phyloP scores from a whole-genome alignment of 1,140 invertebrate species.

The Drosophila tani region DNA sequence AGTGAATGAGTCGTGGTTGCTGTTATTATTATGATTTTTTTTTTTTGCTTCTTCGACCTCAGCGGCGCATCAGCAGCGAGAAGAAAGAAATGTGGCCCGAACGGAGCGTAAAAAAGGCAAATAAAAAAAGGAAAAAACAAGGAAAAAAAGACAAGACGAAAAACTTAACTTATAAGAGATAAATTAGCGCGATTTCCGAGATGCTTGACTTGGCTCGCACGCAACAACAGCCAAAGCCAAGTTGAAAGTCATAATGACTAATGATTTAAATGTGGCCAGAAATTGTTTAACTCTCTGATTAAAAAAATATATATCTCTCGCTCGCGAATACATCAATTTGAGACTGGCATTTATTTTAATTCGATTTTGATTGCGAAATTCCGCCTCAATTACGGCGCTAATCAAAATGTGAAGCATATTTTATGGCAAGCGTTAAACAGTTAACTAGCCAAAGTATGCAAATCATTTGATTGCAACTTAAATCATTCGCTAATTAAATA shows the following conservation, averaged over 20 bases:
- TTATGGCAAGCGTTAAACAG: conserved; percentile 49
- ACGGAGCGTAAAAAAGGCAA: conserved; percentile 12
- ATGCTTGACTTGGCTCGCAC: conserved; percentile 45
- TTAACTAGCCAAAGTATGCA: conserved; percentile 49
- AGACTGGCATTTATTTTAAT: conserved; percentile 54
- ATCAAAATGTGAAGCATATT: conserved; percentile 55
- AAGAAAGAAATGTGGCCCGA: conserved; percentile 36
- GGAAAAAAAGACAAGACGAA: conserved; percentile 50
- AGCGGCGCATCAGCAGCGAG: conserved; percentile 29
- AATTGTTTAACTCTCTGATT: conserved; percentile 54
- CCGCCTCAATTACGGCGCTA: conserved; percentile 45
- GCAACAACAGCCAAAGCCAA: conserved; percentile 39
- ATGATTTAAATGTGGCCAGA: conserved; percentile 71
- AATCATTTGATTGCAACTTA: conserved; percentile 40
- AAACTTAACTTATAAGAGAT: conserved; percentile 67
- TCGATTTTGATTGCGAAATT: conserved; percentile 57
- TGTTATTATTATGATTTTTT: conserved; percentile 43
- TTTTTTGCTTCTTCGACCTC: conserved; percentile 24
- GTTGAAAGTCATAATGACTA: conserved; percentile 77
- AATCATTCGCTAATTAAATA: conserved; percentile 33
- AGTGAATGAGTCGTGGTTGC: conserved; percentile 71
- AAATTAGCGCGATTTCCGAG: conserved; percentile 75
- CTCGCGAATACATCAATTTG: conserved; percentile 43
- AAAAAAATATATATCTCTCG: conserved; percentile 11
- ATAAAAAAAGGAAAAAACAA: conserved; percentile 21